Percentiles rank a stretch among this genome's conserved stretches.
These are phyloP conservation scores for Cettia cetti DNA, from an alignment of 2,113 vertebrate genomes.

Conservation along the genomic window DNA sequence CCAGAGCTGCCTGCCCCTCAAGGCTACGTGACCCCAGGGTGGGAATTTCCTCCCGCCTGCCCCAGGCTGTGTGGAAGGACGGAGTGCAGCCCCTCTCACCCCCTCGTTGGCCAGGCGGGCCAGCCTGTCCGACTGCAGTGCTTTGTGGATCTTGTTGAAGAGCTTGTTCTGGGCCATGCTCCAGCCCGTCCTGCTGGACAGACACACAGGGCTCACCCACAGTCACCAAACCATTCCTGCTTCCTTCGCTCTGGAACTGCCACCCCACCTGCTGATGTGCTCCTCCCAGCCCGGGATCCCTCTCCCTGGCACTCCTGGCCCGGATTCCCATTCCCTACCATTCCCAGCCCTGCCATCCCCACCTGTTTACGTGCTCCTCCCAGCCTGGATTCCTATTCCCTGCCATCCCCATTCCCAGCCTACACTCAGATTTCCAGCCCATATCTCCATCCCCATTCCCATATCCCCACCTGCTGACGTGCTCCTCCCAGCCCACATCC, in stretches of 20 bases:
- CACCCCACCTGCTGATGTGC: background rate
- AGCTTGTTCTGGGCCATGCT: constrained; percentile 92
- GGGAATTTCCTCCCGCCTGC: too few relatives aligned
- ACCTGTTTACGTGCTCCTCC: background rate
- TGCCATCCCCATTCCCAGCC: too few relatives aligned
- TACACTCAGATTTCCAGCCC: too few relatives aligned
- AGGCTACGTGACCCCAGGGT: background rate
- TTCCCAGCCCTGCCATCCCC: background rate
- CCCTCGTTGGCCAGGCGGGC: constrained; percentile 92
- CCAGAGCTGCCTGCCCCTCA: background rate
- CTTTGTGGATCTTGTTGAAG: constrained; percentile 96
- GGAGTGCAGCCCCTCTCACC: constrained; percentile 66
- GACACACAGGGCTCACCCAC: background rate
- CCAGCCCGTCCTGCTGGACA: constrained; percentile 85
- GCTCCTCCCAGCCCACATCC: background rate
- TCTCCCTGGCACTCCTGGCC: too few relatives aligned
- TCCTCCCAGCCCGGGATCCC: background rate
- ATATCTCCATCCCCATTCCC: background rate
- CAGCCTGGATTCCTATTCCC: too few relatives aligned
- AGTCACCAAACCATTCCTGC: fast-evolving
- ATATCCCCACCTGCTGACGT: background rate
- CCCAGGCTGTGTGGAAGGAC: background rate
- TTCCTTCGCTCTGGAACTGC: background rate
- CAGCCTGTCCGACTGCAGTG: constrained; percentile 90
- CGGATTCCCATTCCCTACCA: too few relatives aligned